These are phyloP conservation scores for Pocillopora damicornis DNA, from an alignment of 64 coral and sea anemone genomes.

Conservation along the genomic window DNA sequence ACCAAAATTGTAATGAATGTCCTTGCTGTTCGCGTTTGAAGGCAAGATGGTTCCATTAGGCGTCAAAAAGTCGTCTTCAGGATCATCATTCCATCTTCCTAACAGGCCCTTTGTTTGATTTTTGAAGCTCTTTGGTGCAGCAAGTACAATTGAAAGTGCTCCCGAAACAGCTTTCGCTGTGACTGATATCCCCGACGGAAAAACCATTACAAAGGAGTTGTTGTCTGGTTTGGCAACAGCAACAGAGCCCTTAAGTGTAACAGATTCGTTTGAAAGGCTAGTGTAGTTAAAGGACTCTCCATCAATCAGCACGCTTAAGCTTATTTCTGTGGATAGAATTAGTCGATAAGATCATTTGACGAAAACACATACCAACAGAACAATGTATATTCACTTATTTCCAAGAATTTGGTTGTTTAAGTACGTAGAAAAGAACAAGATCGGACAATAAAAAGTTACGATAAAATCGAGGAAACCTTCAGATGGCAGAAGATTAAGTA, in stretches of 20 bases:
- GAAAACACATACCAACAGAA: too few relatives aligned
- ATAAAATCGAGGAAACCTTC: too few relatives aligned
- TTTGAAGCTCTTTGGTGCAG: slow-evolving; percentile 27
- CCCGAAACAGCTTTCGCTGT: slow-evolving; percentile 25
- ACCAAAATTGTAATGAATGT: slow-evolving; percentile 61
- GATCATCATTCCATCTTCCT: slow-evolving; percentile 41
- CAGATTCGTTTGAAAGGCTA: slow-evolving; percentile 29
- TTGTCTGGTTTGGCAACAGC: slow-evolving; percentile 16
- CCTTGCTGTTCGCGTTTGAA: slow-evolving; percentile 2
- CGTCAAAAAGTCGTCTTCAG: slow-evolving; percentile 29
- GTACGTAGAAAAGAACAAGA: too few relatives aligned
- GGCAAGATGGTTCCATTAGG: slow-evolving; percentile 46
- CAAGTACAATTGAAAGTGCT: slow-evolving; percentile 31
- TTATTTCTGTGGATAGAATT: background rate
- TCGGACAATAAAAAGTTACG: too few relatives aligned
- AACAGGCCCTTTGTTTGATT: slow-evolving; percentile 54
- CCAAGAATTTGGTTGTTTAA: too few relatives aligned
- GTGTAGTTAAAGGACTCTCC: background rate
- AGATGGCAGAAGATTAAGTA: too few relatives aligned
- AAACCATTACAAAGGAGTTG: slow-evolving; percentile 21
- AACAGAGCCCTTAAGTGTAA: slow-evolving; percentile 6
- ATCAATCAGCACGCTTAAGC: slow-evolving; percentile 18
- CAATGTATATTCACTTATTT: too few relatives aligned
- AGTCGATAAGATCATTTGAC: too few relatives aligned
- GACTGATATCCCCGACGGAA: slow-evolving; percentile 39